Percentiles rank a stretch among this genome's conserved stretches.
Conservation (phyloP, 2,888 invertebrate species). For the Leptothorax acervorum region DNA sequence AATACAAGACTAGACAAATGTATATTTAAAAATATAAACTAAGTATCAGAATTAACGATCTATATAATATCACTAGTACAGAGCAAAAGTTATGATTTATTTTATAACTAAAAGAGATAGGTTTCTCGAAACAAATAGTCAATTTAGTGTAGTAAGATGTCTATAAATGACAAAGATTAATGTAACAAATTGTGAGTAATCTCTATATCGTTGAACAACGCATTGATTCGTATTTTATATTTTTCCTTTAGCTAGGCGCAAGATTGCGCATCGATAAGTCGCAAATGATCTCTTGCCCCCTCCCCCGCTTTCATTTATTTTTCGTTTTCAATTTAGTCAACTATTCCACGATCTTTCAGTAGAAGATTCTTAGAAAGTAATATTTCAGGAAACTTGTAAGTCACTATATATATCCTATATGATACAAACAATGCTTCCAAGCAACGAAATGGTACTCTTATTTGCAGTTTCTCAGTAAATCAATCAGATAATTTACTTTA, state of each 20-base stretch:
- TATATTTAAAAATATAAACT: constrained; percentile 74
- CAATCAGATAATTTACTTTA: constrained; percentile 57
- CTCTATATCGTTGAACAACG: constrained; percentile 40
- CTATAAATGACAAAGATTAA: constrained; percentile 58
- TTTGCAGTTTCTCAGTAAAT: constrained; percentile 55
- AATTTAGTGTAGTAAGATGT: constrained; percentile 76
- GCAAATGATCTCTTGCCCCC: constrained; percentile 63
- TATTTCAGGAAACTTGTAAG: constrained; percentile 46
- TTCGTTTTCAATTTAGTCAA: constrained; percentile 39
- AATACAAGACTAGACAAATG: constrained; percentile 82
- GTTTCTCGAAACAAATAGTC: constrained; percentile 77
- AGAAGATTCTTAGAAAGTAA: constrained; percentile 29
- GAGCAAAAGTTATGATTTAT: constrained; percentile 76
- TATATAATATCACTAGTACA: constrained; percentile 74
- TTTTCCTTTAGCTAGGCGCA: constrained; percentile 27
- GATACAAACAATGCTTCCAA: constrained; percentile 74
- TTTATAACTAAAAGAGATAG: constrained; percentile 74
- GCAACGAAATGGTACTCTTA: constrained; percentile 67
- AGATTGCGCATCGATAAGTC: constrained; percentile 51
- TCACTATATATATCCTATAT: constrained; percentile 52
- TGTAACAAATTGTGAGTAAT: constrained; percentile 62
- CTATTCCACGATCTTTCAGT: constrained; percentile 45
- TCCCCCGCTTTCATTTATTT: background rate
- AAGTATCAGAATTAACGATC: constrained; percentile 76
- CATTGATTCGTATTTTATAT: constrained; percentile 39